Percentiles rank a stretch among this genome's conserved stretches.
These are phyloP conservation scores for Frankliniella intonsa DNA, from an alignment of 2,888 invertebrate species.

Conservation along the genomic window DNA sequence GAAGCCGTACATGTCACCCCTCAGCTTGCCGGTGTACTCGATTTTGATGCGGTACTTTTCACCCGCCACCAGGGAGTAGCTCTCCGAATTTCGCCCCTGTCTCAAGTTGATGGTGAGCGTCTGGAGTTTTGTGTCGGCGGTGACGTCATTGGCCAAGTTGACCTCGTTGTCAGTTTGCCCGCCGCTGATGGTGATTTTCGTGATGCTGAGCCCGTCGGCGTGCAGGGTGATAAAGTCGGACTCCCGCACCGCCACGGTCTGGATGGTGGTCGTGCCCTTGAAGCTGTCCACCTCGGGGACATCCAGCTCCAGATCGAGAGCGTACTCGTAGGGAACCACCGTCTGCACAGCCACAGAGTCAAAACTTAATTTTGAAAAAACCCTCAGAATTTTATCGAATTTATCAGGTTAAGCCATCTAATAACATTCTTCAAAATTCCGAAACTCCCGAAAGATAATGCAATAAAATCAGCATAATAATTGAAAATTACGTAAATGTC, in stretches of 20 bases:
- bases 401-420: too few relatives aligned
- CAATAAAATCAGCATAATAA: too few relatives aligned
- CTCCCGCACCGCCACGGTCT: neutral
- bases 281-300: neutral
- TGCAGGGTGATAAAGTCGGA: neutral
- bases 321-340: neutral
- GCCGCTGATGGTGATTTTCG: neutral
- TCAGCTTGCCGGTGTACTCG: slow-evolving; percentile 31
- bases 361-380: too few relatives aligned
- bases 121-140: neutral
- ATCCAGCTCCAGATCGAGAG: neutral
- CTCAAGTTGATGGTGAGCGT: neutral
- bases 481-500: too few relatives aligned
- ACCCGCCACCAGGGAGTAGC: neutral
- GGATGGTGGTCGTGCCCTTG: neutral
- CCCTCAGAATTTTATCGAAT: too few relatives aligned
- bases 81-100: neutral
- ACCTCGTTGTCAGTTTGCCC: neutral
- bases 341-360: neutral
- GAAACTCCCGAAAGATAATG: too few relatives aligned
- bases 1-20: slow-evolving; percentile 35
- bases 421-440: too few relatives aligned
- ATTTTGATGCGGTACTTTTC: slow-evolving; percentile 32
- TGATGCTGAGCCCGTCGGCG: neutral
- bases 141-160: neutral